Evolutionary conservation across 2,113 vertebrate species (phyloP).

Genomic region (Prunella fulvescens): DNA sequence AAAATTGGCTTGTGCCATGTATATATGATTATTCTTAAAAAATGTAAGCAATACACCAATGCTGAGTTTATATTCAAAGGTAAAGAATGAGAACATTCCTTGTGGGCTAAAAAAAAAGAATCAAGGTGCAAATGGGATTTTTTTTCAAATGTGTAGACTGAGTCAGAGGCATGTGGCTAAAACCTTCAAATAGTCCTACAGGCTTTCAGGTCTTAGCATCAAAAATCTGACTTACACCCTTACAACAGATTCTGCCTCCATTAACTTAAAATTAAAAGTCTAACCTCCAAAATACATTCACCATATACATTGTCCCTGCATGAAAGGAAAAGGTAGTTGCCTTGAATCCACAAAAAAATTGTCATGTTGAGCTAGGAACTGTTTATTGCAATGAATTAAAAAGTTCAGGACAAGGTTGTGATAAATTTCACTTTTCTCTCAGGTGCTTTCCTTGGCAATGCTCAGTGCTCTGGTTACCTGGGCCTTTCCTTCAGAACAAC

Average conservation of each 20-base stretch:
- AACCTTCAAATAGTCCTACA: not conserved
- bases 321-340: not conserved
- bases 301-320: not conserved
- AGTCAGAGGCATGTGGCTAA: not conserved
- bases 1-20: not conserved
- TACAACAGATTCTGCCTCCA: not conserved
- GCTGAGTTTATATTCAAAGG: not conserved
- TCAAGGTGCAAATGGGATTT: not conserved
- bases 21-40: not conserved
- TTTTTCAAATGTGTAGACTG: not conserved
- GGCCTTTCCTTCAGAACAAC: not conserved
- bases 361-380: not conserved
- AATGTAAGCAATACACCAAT: not conserved
- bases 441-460: not conserved
- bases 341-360: not conserved
- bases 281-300: not conserved
- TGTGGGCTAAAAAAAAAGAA: not conserved
- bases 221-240: not conserved
- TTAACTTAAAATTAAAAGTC: not conserved
- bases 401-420: not conserved
- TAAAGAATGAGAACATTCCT: not conserved
- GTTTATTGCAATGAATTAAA: fast-evolving
- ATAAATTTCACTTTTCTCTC: not conserved
- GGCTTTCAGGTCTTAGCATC: not conserved
- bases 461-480: not conserved